Evolutionary conservation across 2,888 invertebrate genomes (phyloP).

Genomic region (Rhabditoides inermis): DNA sequence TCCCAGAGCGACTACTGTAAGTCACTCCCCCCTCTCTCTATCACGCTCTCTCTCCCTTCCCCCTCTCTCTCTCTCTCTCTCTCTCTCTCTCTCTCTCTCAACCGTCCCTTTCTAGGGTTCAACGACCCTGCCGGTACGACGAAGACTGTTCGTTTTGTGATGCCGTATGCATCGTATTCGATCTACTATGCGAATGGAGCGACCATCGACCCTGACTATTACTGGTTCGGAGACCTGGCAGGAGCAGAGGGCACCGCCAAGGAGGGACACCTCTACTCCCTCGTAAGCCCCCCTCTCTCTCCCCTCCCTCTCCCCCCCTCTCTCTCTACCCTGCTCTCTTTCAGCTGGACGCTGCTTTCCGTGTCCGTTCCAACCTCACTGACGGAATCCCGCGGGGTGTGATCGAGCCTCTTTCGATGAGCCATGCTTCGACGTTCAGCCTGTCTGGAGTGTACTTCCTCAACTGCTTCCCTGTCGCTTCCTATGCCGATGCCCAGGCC

Average conservation of each 20-base stretch:
- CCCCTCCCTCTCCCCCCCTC: not conserved
- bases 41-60: constrained; percentile 1
- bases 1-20: too few relatives aligned
- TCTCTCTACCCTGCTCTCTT: not conserved
- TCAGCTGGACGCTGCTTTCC: too few relatives aligned
- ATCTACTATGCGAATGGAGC: too few relatives aligned
- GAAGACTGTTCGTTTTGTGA: constrained; percentile 8
- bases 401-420: too few relatives aligned
- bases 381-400: too few relatives aligned
- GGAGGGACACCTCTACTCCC: not conserved
- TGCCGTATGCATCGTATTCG: not conserved
- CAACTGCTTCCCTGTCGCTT: not conserved
- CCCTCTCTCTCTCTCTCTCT: constrained; percentile 1
- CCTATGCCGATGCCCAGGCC: not conserved
- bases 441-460: not conserved
- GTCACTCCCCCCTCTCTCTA: not conserved
- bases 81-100: constrained; percentile 1
- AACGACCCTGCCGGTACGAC: too few relatives aligned
- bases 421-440: too few relatives aligned
- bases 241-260: too few relatives aligned
- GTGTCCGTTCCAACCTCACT: too few relatives aligned
- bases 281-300: constrained; percentile 9
- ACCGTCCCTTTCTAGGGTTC: too few relatives aligned
- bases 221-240: too few relatives aligned
- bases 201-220: too few relatives aligned